Base-by-base conservation (phyloP, 37 sponge, comb jelly and placozoan genomes). In the Aplysina aerophoba region DNA sequence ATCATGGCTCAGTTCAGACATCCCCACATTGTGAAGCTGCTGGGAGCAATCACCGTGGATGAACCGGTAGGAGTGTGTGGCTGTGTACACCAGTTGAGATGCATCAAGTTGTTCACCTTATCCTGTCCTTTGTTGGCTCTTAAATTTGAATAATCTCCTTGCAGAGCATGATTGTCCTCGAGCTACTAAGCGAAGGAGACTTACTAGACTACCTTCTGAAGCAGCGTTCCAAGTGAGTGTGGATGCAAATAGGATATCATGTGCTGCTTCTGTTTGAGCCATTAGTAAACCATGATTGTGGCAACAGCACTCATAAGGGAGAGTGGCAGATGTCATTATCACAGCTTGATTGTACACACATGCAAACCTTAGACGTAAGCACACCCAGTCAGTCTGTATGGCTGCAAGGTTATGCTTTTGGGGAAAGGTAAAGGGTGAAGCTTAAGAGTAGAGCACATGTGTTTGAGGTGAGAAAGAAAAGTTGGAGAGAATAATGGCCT, bases 1-100 rank as follows among this genome's bases (percentile, higher is more conserved):
- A 39, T 79, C 55, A 79, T 79, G 79, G 79, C 55, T 20, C 79
- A 79, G 79, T 79, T 79, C 27, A 16, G 16, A 11, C 79, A 79
- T 79, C 25, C 55, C 20, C 40, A 79, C 36, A 55, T 79, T 79
- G 79, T 79, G 24, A 35, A 15, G 36, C 79, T 79, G 4, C 79
- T 54, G 22, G 79, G 79, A 24, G 79, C 53, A 36, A 55, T 79
- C 79, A 79, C 79, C 41, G 79, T 79, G 30, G 79, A 55, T 28
- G 79, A 79, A 79, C 79, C 79, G 53, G 79, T 79, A 79, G 53
- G 79, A 13, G 1, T 54, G 27, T 8, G 64, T 27, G 27, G 27
- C 64, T 63, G 27, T 28, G 27, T n/a, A n/a, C 24, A n/a, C 2
- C 27, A 12, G 4, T 8, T n/a, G 24, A 63, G 27, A 28, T 6